Conservation (phyloP, 1,140 invertebrate genomes). For the Drosophila nigromelanica region DNA sequence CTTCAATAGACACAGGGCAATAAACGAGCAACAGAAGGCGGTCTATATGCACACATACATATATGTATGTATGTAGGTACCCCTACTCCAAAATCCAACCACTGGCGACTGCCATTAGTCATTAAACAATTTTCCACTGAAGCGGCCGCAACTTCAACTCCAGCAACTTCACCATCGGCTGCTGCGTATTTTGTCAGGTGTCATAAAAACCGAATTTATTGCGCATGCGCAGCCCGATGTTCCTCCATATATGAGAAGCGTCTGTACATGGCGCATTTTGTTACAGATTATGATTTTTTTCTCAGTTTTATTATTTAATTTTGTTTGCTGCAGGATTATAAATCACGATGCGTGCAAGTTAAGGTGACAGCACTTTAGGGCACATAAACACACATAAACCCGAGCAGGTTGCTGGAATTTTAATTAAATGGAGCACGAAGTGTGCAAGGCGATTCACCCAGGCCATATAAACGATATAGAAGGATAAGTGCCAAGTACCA, state of each 20-base stretch:
- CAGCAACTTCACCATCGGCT: slow-evolving; percentile 32
- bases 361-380: slow-evolving; percentile 80
- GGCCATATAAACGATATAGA: not conserved
- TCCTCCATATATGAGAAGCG: slow-evolving; percentile 42
- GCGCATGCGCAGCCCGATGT: slow-evolving; percentile 76
- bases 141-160: slow-evolving; percentile 57
- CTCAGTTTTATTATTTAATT: slow-evolving; percentile 77
- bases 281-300: slow-evolving; percentile 56
- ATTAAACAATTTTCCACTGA: slow-evolving; percentile 80
- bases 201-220: slow-evolving; percentile 83
- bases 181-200: slow-evolving; percentile 83
- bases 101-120: slow-evolving; percentile 67
- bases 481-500: not conserved
- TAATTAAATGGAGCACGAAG: slow-evolving; percentile 70
- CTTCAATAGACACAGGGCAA: slow-evolving; percentile 82
- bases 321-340: slow-evolving; percentile 61
- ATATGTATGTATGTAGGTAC: not conserved
- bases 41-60: not conserved
- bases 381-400: slow-evolving; percentile 68
- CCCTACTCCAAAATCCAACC: slow-evolving; percentile 1
- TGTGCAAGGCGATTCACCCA: not conserved
- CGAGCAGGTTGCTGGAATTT: slow-evolving; percentile 74
- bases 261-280: slow-evolving; percentile 49
- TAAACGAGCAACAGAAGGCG: slow-evolving; percentile 66
- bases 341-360: slow-evolving; percentile 75